phyloP scores from a whole-genome alignment of 2,113 vertebrate genomes.

The Crocuta crocuta region DNA sequence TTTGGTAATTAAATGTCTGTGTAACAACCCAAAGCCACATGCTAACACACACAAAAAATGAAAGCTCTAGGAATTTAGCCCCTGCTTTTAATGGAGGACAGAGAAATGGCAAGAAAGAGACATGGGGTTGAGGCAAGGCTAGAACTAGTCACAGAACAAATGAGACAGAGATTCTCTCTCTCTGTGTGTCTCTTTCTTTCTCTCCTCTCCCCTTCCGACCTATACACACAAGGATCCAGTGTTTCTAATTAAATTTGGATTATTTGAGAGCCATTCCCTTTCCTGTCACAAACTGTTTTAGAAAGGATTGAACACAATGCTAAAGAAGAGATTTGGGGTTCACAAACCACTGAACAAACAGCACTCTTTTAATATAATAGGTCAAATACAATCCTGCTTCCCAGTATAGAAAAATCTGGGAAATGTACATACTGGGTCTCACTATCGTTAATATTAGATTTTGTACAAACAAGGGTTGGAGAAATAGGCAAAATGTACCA shows the following conservation, averaged over 20 bases:
- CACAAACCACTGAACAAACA: slow-evolving; percentile 45
- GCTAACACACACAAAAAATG: slow-evolving; percentile 49
- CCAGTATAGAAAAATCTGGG: not conserved
- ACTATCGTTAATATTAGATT: not conserved
- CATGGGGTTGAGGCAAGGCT: not conserved
- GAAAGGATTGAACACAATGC: slow-evolving; percentile 48
- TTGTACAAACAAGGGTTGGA: not conserved
- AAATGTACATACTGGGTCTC: slow-evolving; percentile 26
- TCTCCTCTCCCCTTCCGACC: not conserved
- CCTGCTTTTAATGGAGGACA: slow-evolving; percentile 16
- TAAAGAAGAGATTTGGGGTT: slow-evolving; percentile 31
- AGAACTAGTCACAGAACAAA: not conserved
- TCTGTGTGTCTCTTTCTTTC: not conserved
- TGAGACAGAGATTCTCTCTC: not conserved
- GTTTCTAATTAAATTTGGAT: slow-evolving; percentile 77
- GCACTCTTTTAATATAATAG: not conserved
- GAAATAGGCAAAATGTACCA: not conserved
- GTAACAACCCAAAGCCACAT: slow-evolving; percentile 59
- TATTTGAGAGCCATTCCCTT: slow-evolving; percentile 61
- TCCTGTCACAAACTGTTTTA: slow-evolving; percentile 44
- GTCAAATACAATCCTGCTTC: not conserved
- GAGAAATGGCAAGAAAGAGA: slow-evolving; percentile 15
- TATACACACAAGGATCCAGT: not conserved
- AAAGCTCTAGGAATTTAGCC: slow-evolving; percentile 59
- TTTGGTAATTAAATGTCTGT: slow-evolving; percentile 70